phyloP scores from a whole-genome alignment of 1,140 invertebrate species.

The Thrips palmi region DNA sequence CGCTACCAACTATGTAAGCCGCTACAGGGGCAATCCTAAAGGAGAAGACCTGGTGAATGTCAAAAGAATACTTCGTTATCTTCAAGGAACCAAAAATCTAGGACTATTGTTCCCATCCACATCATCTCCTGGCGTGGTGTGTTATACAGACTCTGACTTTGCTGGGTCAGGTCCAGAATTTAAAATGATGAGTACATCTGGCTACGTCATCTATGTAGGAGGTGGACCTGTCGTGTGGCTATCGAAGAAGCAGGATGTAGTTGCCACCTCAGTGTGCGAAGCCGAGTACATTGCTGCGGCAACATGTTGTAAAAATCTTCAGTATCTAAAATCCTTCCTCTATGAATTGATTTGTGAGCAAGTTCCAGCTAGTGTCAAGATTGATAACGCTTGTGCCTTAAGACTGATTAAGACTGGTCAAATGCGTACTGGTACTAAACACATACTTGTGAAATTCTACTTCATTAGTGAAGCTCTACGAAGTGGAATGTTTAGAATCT shows the following conservation, averaged over 20 bases:
- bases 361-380: no score
- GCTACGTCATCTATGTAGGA: constrained; percentile 18
- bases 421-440: no score
- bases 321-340: constrained; percentile 9
- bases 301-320: constrained; percentile 3
- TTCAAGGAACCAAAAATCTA: constrained; percentile 18
- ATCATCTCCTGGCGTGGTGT: constrained; percentile 1
- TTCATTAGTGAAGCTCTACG: no score
- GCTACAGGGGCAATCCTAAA: constrained; percentile 13
- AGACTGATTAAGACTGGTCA: no score
- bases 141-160: constrained; percentile 20
- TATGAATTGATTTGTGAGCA: constrained; percentile 5
- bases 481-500: no score
- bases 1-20: constrained; percentile 8
- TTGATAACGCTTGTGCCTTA: no score
- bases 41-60: constrained; percentile 17
- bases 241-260: constrained; percentile 9
- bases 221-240: constrained; percentile 18
- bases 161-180: constrained; percentile 16
- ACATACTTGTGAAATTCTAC: no score
- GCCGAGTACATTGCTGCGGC: constrained; percentile 13
- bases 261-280: constrained; percentile 10
- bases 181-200: constrained; percentile 18
- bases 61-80: constrained; percentile 19
- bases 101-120: constrained; percentile 9